Evolutionary conservation across 2,113 vertebrate species (phyloP).

Genomic region (Montifringilla adamsi): DNA sequence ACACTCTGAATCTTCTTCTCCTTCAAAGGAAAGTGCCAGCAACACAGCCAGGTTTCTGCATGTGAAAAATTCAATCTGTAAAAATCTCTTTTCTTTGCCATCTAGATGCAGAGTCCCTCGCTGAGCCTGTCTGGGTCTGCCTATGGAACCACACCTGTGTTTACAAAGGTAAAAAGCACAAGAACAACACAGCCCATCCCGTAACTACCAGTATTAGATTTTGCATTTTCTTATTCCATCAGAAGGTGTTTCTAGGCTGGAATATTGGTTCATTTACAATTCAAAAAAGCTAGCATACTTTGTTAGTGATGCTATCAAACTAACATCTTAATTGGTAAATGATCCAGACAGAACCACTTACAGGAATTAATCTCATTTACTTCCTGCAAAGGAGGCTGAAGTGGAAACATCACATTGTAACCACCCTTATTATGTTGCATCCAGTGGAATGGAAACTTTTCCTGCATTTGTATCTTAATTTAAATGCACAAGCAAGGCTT

Average conservation of each 20-base stretch:
- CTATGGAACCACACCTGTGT: constrained; percentile 49
- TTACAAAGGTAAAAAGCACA: constrained; percentile 69
- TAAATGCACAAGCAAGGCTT: not conserved
- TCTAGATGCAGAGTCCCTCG: constrained; percentile 63
- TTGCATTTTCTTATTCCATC: not conserved
- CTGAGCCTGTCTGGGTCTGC: constrained; percentile 38
- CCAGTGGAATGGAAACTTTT: not conserved
- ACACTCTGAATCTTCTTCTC: not conserved
- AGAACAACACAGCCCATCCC: not conserved
- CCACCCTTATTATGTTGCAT: not conserved
- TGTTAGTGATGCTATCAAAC: not conserved
- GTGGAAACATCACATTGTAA: not conserved
- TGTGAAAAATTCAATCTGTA: not conserved
- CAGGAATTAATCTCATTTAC: not conserved
- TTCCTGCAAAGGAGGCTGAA: not conserved
- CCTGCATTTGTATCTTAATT: not conserved
- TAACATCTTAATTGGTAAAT: not conserved
- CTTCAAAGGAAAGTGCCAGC: not conserved
- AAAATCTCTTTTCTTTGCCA: constrained; percentile 11
- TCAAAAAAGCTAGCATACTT: not conserved
- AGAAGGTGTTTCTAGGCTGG: not conserved
- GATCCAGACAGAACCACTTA: not conserved
- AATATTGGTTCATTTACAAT: not conserved
- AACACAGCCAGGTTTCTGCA: not conserved
- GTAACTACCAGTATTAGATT: not conserved